Percentiles rank a stretch among this genome's conserved stretches.
phyloP scores from a whole-genome alignment of 2,113 vertebrate genomes.

The Brachypodius melanocephalos region DNA sequence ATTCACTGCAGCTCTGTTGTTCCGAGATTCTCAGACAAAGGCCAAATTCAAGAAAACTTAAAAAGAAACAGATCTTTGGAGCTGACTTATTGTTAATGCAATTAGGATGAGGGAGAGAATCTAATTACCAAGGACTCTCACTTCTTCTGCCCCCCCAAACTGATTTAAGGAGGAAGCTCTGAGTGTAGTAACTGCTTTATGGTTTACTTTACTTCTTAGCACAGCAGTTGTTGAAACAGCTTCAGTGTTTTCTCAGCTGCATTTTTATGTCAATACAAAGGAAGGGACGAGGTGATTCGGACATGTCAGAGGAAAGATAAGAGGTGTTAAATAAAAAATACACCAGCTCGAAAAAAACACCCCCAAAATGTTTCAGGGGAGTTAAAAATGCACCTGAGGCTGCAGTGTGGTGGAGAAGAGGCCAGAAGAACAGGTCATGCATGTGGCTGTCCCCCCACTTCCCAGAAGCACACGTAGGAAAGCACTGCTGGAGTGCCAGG shows the following conservation, averaged over 20 bases:
- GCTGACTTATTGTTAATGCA: conserved; percentile 69
- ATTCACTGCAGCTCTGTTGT: conserved; percentile 63
- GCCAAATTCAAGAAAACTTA: conserved; percentile 68
- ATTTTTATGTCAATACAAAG: conserved; percentile 29
- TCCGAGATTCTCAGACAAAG: conserved; percentile 71
- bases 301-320: background rate
- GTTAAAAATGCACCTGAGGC: conserved; percentile 26
- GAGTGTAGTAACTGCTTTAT: conserved; percentile 15
- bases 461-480: conserved; percentile 50
- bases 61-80: conserved; percentile 71
- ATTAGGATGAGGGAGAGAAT: conserved; percentile 59
- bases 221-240: conserved; percentile 31
- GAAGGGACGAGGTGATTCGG: background rate
- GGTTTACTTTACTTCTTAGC: conserved; percentile 33
- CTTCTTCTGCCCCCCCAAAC: background rate
- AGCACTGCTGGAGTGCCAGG: conserved; percentile 61
- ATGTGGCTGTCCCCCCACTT: conserved; percentile 64
- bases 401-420: conserved; percentile 42
- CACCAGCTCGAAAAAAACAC: background rate
- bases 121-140: conserved; percentile 65
- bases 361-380: conserved; percentile 7
- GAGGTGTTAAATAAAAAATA: background rate
- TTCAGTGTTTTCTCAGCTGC: conserved; percentile 51
- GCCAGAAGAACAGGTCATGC: conserved; percentile 78
- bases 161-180: conserved; percentile 32